Evolutionary conservation across 2,797 vertebrate genomes (phyloP).

Genomic region (Nannoperca obscura): DNA sequence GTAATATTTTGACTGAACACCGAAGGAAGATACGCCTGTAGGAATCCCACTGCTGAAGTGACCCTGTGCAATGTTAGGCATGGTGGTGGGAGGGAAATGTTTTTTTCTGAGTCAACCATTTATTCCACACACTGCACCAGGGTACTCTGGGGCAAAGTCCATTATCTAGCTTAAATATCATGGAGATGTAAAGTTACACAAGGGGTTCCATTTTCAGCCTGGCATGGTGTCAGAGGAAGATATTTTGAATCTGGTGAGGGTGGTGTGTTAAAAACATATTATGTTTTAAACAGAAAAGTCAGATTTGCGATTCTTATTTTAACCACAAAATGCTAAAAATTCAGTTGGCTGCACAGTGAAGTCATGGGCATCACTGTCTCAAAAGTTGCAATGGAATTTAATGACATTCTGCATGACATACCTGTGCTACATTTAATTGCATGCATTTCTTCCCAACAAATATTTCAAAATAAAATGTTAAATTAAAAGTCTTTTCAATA

Average conservation of each 20-base stretch:
- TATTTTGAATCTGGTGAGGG: constrained; percentile 15
- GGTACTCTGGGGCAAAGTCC: constrained; percentile 60
- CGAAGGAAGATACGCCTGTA: constrained; percentile 21
- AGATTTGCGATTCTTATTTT: no score
- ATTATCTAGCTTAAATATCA: constrained; percentile 58
- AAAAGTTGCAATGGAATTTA: constrained; percentile 19
- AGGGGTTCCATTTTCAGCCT: constrained; percentile 23
- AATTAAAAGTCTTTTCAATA: neutral
- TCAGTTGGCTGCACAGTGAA: constrained; percentile 1
- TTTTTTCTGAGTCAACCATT: constrained; percentile 61
- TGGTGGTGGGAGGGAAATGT: constrained; percentile 44
- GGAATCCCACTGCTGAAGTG: constrained; percentile 30
- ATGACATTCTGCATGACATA: neutral
- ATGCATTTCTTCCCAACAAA: neutral
- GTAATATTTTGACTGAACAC: constrained; percentile 31
- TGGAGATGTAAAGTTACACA: constrained; percentile 58
- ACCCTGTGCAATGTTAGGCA: constrained; percentile 25
- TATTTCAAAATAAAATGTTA: neutral
- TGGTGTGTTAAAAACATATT: neutral
- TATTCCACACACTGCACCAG: constrained; percentile 51
- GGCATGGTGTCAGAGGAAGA: constrained; percentile 23
- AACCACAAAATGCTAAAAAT: neutral
- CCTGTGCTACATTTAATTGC: neutral
- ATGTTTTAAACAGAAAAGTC: neutral
- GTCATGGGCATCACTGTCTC: neutral